Conservation (phyloP, 2,888 invertebrate species). For the Empis livida region DNA sequence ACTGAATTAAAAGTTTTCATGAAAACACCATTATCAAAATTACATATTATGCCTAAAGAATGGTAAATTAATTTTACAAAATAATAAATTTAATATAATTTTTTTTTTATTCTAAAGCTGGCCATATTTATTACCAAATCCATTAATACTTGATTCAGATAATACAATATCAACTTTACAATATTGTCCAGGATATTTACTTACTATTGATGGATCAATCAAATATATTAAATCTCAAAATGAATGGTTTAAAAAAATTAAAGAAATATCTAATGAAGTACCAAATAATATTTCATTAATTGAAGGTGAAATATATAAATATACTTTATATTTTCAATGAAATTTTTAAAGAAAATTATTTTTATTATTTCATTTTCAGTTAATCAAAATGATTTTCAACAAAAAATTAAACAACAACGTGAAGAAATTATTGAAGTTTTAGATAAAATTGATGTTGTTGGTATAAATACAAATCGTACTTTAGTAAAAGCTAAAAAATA, state of each 20-base stretch:
- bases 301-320: conserved; percentile 24
- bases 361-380: conserved; percentile 18
- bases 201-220: conserved; percentile 28
- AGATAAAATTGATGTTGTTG: conserved; percentile 25
- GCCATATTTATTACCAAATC: conserved; percentile 27
- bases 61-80: conserved; percentile 20
- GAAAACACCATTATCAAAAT: conserved; percentile 25
- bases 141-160: conserved; percentile 26
- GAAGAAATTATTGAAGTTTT: conserved; percentile 27
- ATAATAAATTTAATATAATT: conserved; percentile 1
- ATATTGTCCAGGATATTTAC: conserved; percentile 27
- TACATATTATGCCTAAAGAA: conserved; percentile 21
- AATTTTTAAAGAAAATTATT: not conserved
- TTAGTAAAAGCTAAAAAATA: conserved; percentile 22
- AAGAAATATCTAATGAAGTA: conserved; percentile 23
- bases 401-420: conserved; percentile 21
- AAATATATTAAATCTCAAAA: conserved; percentile 30
- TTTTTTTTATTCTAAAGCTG: conserved; percentile 16
- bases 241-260: conserved; percentile 30
- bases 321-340: too few relatives aligned
- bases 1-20: conserved; percentile 25
- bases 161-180: conserved; percentile 28
- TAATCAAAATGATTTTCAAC: conserved; percentile 21
- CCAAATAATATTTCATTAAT: conserved; percentile 28
- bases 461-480: conserved; percentile 20